Evolutionary conservation across 2,888 invertebrate genomes (phyloP).

Genomic region (Drosophila fulvimacula): DNA sequence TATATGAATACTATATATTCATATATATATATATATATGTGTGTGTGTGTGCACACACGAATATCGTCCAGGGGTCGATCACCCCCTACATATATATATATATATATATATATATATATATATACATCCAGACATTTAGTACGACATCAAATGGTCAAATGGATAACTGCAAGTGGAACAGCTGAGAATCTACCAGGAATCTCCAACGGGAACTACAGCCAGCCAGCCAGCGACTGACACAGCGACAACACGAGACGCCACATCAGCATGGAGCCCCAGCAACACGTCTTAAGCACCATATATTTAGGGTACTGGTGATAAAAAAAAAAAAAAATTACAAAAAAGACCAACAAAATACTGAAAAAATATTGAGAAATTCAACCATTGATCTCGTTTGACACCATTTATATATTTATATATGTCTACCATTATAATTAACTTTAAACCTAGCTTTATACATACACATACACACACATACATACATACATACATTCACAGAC

Average conservation of each 20-base stretch:
- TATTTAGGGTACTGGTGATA: conserved; percentile 85
- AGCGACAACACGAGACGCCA: conserved; percentile 32
- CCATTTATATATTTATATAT: conserved; percentile 46
- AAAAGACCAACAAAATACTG: conserved; percentile 36
- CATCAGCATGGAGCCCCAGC: conserved; percentile 40
- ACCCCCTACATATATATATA: conserved; percentile 8
- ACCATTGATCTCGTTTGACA: conserved; percentile 57
- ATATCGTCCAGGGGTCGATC: conserved; percentile 12
- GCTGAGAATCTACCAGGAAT: conserved; percentile 22
- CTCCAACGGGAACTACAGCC: conserved; percentile 20
- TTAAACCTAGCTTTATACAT: conserved; percentile 27
- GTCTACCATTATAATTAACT: conserved; percentile 44
- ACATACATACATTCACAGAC: background rate
- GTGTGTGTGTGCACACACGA: background rate
- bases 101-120: conserved; percentile 27
- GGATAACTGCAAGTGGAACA: conserved; percentile 40
- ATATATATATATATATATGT: background rate
- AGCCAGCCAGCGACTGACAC: conserved; percentile 25
- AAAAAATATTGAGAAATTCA: conserved; percentile 36
- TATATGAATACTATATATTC: background rate
- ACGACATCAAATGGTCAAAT: conserved; percentile 32
- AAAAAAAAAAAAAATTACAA: conserved; percentile 57
- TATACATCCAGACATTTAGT: conserved; percentile 31
- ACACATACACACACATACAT: background rate
- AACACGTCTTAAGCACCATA: conserved; percentile 61